Percentiles rank a stretch among this genome's conserved stretches.
phyloP scores from a whole-genome alignment of 2,888 invertebrate species.

The Chrysina gloriosa region DNA sequence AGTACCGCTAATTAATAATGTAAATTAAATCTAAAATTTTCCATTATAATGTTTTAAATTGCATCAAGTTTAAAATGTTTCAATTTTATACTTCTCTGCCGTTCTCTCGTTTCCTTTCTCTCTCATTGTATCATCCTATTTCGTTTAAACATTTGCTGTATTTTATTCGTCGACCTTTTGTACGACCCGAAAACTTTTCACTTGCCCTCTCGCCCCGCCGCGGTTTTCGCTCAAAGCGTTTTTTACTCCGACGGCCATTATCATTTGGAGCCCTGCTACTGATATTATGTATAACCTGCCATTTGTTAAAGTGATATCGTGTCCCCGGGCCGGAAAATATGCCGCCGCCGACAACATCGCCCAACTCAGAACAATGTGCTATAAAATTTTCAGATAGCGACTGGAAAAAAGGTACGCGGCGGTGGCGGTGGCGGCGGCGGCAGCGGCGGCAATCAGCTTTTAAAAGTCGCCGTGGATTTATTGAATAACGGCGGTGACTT shows the following conservation, averaged over 20 bases:
- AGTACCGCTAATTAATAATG: too few relatives aligned
- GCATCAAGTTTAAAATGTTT: too few relatives aligned
- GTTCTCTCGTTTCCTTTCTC: background rate
- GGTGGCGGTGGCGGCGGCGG: too few relatives aligned
- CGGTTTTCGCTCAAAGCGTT: background rate
- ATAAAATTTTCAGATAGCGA: slow-evolving; percentile 35
- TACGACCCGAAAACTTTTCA: slow-evolving; percentile 22
- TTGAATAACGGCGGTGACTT: slow-evolving; percentile 14
- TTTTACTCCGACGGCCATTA: slow-evolving; percentile 29
- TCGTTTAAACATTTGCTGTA: slow-evolving; percentile 6
- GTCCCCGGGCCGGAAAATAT: slow-evolving; percentile 29
- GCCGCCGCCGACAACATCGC: slow-evolving; percentile 23
- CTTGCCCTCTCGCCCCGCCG: background rate
- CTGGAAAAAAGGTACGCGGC: slow-evolving; percentile 22
- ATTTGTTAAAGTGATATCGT: slow-evolving; percentile 38
- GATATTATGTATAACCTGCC: slow-evolving; percentile 36
- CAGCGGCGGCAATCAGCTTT: background rate
- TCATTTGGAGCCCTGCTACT: slow-evolving; percentile 25
- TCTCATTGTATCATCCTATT: background rate
- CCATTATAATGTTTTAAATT: too few relatives aligned
- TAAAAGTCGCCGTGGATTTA: slow-evolving; percentile 1
- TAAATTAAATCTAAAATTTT: too few relatives aligned
- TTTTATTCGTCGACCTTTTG: slow-evolving; percentile 25
- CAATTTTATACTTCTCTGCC: background rate
- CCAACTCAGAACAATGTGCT: slow-evolving; percentile 32